phyloP scores from a whole-genome alignment of 2,888 invertebrate species.

The Pollenia labialis region DNA sequence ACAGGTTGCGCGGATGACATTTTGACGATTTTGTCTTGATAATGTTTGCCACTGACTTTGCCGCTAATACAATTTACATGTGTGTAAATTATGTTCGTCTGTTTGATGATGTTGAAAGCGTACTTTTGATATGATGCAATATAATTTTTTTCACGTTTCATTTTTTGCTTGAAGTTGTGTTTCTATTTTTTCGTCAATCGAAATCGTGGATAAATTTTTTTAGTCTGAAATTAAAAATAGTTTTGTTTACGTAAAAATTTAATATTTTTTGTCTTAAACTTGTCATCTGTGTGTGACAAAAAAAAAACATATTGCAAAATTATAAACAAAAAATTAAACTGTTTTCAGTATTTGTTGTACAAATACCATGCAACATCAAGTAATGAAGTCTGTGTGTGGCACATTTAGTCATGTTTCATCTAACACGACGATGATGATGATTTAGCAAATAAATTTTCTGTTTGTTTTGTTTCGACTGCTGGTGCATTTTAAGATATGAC shows the following conservation, averaged over 20 bases:
- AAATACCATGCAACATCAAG: conserved; percentile 47
- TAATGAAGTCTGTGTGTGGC: conserved; percentile 61
- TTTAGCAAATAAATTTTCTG: conserved; percentile 44
- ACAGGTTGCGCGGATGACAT: conserved; percentile 28
- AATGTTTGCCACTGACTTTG: conserved; percentile 55
- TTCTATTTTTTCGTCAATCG: conserved; percentile 19
- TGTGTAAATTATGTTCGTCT: not conserved
- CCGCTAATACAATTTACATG: conserved; percentile 38
- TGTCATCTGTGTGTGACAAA: conserved; percentile 29
- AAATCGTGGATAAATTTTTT: not conserved
- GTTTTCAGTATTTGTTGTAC: conserved; percentile 26
- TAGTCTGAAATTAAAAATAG: conserved; percentile 48
- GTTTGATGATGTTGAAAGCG: conserved; percentile 41
- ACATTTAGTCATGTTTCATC: conserved; percentile 59
- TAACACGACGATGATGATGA: conserved; percentile 37
- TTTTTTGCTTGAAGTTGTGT: conserved; percentile 29
- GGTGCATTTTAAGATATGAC: not conserved
- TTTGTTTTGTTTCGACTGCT: not conserved
- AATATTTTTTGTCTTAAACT: not conserved
- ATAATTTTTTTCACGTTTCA: conserved; percentile 47
- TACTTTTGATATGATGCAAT: conserved; percentile 56
- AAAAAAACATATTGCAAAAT: conserved; percentile 8
- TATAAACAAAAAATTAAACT: conserved; percentile 8
- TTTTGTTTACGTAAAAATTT: conserved; percentile 46
- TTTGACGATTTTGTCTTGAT: conserved; percentile 43